Percentiles rank a stretch among this genome's conserved stretches.
Conservation (phyloP, 2,888 invertebrate genomes). For the Trisateles emortualis region DNA sequence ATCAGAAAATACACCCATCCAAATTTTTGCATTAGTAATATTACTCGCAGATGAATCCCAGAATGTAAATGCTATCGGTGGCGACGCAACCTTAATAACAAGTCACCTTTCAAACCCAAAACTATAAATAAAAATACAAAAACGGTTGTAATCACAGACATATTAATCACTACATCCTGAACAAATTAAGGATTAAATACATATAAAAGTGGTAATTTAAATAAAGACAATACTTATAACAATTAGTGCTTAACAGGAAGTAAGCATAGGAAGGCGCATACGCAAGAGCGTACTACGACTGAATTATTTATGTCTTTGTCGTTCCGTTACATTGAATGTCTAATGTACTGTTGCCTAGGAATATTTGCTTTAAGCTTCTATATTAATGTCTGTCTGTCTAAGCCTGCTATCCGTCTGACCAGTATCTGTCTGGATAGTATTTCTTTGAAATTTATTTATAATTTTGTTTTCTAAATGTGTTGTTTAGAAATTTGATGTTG, state of each 20-base stretch:
- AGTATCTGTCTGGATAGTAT: conserved; percentile 33
- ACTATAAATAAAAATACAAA: conserved; percentile 4
- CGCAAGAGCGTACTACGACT: conserved; percentile 53
- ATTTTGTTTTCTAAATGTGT: conserved; percentile 27
- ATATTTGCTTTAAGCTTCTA: conserved; percentile 52
- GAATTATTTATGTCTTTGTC: conserved; percentile 71
- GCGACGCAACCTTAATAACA: no score
- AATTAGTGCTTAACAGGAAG: conserved; percentile 64
- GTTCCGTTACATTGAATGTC: conserved; percentile 82
- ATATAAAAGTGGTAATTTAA: conserved; percentile 44
- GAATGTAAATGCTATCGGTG: no score
- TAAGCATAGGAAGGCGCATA: conserved; percentile 59
- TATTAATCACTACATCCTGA: conserved; percentile 35
- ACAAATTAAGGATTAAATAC: conserved; percentile 38
- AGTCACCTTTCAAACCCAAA: neutral
- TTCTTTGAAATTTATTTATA: conserved; percentile 44
- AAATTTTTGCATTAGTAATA: no score
- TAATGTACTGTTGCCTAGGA: conserved; percentile 66
- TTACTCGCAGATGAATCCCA: no score
- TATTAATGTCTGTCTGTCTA: conserved; percentile 51
- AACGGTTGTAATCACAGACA: conserved; percentile 8
- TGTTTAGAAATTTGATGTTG: no score
- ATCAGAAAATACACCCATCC: no score
- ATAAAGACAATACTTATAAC: conserved; percentile 52
- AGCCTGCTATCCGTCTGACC: conserved; percentile 47